phyloP scores from a whole-genome alignment of 2,888 invertebrate genomes.

The Pachymerium ferrugineum region DNA sequence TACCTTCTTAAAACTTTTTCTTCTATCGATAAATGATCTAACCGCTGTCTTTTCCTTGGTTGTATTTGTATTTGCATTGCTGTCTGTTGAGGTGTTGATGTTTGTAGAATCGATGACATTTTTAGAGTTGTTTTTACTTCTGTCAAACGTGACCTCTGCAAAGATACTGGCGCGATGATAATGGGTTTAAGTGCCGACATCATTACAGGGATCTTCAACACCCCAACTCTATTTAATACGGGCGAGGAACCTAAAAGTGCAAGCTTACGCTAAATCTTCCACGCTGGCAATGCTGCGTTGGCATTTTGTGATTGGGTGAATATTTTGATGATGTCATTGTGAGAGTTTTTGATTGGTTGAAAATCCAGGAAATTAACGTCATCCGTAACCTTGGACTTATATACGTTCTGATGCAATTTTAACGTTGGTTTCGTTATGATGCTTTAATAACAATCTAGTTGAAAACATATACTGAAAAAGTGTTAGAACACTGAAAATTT shows the following conservation, averaged over 20 bases:
- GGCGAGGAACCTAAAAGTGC: neutral
- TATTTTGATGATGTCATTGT: neutral
- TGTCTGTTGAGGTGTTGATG: too few species aligned
- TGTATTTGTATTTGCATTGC: neutral
- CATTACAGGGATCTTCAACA: too few species aligned
- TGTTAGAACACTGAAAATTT: too few species aligned
- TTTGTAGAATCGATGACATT: neutral
- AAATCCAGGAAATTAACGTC: too few species aligned
- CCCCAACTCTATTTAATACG: neutral
- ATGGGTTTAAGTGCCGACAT: conserved; percentile 16
- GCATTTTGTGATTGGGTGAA: neutral
- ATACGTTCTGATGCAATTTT: too few species aligned
- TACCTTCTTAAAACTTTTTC: conserved; percentile 82
- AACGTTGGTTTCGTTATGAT: too few species aligned
- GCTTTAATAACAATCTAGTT: too few species aligned
- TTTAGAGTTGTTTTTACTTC: neutral
- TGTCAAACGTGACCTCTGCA: neutral
- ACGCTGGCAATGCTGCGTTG: neutral
- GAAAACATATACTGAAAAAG: too few species aligned
- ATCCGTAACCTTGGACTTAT: too few species aligned
- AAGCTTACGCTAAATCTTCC: neutral
- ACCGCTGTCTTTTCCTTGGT: conserved; percentile 60
- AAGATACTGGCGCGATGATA: neutral
- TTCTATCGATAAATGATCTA: conserved; percentile 79
- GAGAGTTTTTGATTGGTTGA: neutral